Percentiles rank a stretch among this genome's conserved stretches.
phyloP scores from a whole-genome alignment of 2,888 invertebrate genomes.

The Ptilodon capucinus region DNA sequence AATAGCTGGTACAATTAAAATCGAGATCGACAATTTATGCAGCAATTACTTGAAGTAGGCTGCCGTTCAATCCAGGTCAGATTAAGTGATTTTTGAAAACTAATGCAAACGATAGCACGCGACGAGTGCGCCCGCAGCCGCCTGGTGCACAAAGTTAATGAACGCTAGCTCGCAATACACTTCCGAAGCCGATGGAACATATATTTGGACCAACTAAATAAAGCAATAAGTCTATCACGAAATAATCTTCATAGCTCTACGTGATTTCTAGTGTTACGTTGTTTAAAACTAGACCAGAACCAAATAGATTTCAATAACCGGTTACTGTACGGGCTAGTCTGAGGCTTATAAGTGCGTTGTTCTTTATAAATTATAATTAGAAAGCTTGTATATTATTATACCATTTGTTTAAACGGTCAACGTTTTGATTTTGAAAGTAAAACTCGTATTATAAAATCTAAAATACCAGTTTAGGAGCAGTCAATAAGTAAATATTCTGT shows the following conservation, averaged over 20 bases:
- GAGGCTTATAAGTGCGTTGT: not conserved
- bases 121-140: conserved; percentile 53
- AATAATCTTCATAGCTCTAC: conserved; percentile 3
- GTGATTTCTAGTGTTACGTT: not conserved
- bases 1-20: conserved; percentile 63
- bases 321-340: not conserved
- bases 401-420: not conserved
- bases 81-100: conserved; percentile 78
- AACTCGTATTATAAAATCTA: not conserved
- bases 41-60: conserved; percentile 73
- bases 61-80: conserved; percentile 75
- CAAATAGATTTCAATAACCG: not conserved
- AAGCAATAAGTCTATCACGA: conserved; percentile 33
- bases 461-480: not conserved
- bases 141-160: conserved; percentile 64
- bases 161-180: conserved; percentile 52
- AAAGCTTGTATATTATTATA: not conserved
- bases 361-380: not conserved
- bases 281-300: not conserved
- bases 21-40: conserved; percentile 71
- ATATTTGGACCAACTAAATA: conserved; percentile 48
- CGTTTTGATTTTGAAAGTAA: not conserved
- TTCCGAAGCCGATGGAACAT: conserved; percentile 40
- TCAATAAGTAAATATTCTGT: too few relatives aligned
- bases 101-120: conserved; percentile 73